These are phyloP conservation scores for Phenganax marumi DNA, from an alignment of 92 coral and sea anemone species.

Conservation along the genomic window DNA sequence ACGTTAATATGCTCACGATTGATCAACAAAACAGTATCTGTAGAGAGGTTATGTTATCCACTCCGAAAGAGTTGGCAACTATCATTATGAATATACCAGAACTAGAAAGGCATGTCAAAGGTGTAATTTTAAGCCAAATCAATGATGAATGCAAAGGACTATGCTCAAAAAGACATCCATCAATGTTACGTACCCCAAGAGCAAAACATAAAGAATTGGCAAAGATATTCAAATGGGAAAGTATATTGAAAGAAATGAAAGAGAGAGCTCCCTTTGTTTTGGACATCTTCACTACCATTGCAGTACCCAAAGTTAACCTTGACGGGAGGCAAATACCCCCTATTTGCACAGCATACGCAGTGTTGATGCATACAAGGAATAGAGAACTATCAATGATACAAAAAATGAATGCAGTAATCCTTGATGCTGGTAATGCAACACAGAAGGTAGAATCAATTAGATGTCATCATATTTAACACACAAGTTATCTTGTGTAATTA, in stretches of 20 bases:
- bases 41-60: conserved; percentile 2
- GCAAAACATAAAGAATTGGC: conserved; percentile 22
- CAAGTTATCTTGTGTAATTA: not conserved
- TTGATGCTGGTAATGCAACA: conserved; percentile 58
- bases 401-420: conserved; percentile 26
- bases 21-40: too few relatives aligned
- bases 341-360: conserved; percentile 36
- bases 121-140: conserved; percentile 22
- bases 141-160: conserved; percentile 40
- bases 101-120: conserved; percentile 35
- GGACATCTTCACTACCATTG: conserved; percentile 48
- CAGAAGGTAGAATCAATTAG: conserved; percentile 37
- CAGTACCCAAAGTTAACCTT: conserved; percentile 43
- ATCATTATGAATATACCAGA: conserved; percentile 30
- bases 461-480: not conserved
- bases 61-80: conserved; percentile 36
- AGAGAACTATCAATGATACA: conserved; percentile 42
- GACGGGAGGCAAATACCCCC: conserved; percentile 47
- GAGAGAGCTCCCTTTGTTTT: conserved; percentile 60
- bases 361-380: conserved; percentile 45
- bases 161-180: conserved; percentile 46
- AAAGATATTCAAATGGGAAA: conserved; percentile 41
- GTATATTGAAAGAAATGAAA: conserved; percentile 50
- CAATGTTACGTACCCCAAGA: conserved; percentile 45
- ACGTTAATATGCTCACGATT: too few relatives aligned